A percentile compares a stretch with the other conserved stretches of the same genome.
phyloP scores from a whole-genome alignment of 2,888 invertebrate genomes.

The Synergus itoensis region DNA sequence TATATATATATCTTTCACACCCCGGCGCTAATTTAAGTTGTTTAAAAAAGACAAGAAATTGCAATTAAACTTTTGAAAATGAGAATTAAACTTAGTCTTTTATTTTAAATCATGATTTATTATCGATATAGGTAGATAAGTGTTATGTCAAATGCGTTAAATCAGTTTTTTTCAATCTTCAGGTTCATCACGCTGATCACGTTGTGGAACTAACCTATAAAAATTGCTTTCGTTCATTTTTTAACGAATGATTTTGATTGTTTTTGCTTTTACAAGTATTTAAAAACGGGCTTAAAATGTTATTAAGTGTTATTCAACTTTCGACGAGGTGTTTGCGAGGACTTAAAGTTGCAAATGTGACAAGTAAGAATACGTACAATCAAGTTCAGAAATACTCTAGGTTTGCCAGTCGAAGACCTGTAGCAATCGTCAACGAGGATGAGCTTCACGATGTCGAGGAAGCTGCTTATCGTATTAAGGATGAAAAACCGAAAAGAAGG shows the following conservation, averaged over 20 bases:
- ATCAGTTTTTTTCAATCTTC: background rate
- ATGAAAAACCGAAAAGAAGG: conserved; percentile 24
- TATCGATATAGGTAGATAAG: background rate
- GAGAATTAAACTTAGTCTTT: background rate
- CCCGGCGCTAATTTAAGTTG: too few species aligned
- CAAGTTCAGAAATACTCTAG: conserved; percentile 63
- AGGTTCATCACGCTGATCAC: background rate
- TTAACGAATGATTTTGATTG: too few species aligned
- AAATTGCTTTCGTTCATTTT: background rate
- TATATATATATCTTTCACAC: too few species aligned
- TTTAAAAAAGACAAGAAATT: background rate
- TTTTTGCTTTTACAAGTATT: background rate
- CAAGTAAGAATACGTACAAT: conserved; percentile 12
- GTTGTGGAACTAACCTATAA: background rate
- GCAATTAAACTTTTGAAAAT: background rate
- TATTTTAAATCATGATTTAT: background rate
- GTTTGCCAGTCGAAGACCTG: conserved; percentile 80
- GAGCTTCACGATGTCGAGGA: conserved; percentile 66
- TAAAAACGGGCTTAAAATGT: background rate
- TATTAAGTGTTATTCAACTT: conserved; percentile 16
- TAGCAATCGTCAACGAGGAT: conserved; percentile 79
- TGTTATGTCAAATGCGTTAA: background rate
- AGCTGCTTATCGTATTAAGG: conserved; percentile 50
- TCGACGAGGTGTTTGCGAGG: conserved; percentile 15
- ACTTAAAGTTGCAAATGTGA: conserved; percentile 1